Percentiles rank a stretch among this genome's conserved stretches.
phyloP scores from a whole-genome alignment of 2,888 invertebrate species.

The Pristionchus mayeri region DNA sequence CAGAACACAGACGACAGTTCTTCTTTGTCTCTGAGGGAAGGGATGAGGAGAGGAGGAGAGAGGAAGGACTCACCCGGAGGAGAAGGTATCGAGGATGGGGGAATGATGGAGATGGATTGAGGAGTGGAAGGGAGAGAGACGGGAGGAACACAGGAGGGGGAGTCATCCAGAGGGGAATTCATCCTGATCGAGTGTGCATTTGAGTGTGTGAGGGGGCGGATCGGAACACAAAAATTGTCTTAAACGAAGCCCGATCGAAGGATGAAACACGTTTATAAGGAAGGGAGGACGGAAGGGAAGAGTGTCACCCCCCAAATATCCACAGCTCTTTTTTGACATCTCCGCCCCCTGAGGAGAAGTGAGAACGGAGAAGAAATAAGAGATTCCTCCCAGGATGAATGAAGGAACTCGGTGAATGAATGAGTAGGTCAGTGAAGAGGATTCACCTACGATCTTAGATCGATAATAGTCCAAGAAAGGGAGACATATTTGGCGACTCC shows the following conservation, averaged over 20 bases:
- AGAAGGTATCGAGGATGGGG: no score
- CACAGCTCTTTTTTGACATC: background rate
- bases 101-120: no score
- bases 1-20: conserved; percentile 14
- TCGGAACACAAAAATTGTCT: background rate
- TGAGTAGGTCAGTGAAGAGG: background rate
- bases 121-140: no score
- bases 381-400: background rate
- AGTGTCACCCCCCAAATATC: background rate
- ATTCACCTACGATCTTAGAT: background rate
- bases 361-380: background rate
- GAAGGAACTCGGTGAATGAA: no score
- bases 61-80: background rate
- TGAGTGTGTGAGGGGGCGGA: background rate
- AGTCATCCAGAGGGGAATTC: background rate
- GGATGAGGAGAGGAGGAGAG: background rate
- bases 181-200: background rate
- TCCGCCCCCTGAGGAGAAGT: background rate
- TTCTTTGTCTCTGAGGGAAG: conserved; percentile 13
- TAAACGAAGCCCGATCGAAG: background rate
- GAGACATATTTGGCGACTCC: background rate
- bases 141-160: no score
- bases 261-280: background rate
- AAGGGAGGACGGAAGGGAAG: background rate
- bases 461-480: background rate